A percentile compares a stretch with the other conserved stretches of the same genome.
phyloP scores from a whole-genome alignment of 2,113 vertebrate species.

The Ceratotherium simum region DNA sequence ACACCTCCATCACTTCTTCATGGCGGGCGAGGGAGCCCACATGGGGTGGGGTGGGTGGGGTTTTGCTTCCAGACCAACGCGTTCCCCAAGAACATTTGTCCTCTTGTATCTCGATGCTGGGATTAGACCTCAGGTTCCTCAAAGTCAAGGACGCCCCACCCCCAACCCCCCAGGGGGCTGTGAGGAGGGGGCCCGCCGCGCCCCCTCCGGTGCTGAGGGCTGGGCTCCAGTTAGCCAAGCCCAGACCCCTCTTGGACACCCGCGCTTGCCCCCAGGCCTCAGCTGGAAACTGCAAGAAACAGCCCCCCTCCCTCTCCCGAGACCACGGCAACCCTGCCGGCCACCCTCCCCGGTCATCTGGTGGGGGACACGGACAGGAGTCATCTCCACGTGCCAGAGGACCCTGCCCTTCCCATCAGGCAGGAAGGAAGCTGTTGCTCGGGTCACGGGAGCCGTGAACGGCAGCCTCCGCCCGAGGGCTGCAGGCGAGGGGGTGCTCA shows the following conservation, averaged over 20 bases:
- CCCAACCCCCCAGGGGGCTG: no score
- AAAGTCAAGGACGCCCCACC: not conserved
- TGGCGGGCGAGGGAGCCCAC: rapidly evolving
- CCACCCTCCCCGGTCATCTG: not conserved
- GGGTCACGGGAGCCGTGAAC: no score
- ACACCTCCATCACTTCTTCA: rapidly evolving
- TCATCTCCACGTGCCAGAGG: not conserved
- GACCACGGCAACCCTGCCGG: not conserved
- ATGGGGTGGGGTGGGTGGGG: rapidly evolving
- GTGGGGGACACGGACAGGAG: no score
- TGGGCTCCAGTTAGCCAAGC: rapidly evolving
- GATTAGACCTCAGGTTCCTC: not conserved
- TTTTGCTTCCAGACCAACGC: not conserved
- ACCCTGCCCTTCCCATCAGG: not conserved
- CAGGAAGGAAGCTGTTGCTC: no score
- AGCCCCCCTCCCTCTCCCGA: rapidly evolving
- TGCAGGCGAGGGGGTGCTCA: rapidly evolving
- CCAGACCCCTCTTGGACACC: not conserved
- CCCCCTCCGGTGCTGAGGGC: not conserved
- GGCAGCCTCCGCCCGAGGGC: not conserved
- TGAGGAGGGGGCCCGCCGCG: not conserved
- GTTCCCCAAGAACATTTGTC: rapidly evolving
- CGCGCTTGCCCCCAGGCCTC: no score
- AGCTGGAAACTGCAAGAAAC: not conserved
- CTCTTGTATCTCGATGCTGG: rapidly evolving